Percentiles rank a stretch among this genome's conserved stretches.
These are phyloP conservation scores for Lapara coniferarum DNA, from an alignment of 2,888 invertebrate genomes.

Conservation along the genomic window DNA sequence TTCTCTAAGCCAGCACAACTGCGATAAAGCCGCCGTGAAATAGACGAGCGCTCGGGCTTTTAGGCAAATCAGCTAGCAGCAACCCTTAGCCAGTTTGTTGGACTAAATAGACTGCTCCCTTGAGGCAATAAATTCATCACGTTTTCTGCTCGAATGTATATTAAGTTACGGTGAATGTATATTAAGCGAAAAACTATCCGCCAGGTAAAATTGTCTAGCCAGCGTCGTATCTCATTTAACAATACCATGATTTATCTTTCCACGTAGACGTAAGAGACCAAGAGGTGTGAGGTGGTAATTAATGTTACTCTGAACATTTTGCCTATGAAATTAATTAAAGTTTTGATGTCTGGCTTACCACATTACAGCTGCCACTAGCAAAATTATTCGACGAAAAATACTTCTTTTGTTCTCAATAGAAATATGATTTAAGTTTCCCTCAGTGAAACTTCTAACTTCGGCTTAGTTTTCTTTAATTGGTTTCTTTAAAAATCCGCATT, in stretches of 20 bases:
- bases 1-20: conserved; percentile 1
- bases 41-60: conserved; percentile 34
- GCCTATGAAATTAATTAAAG: not conserved
- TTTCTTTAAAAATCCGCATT: not conserved
- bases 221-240: not conserved
- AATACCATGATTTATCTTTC: conserved; percentile 6
- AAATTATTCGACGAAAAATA: not conserved
- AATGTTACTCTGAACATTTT: not conserved
- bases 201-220: not conserved
- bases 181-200: not conserved
- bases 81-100: conserved; percentile 37
- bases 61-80: conserved; percentile 41
- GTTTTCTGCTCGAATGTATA: conserved; percentile 27
- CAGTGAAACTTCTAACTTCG: conserved; percentile 1
- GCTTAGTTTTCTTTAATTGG: conserved; percentile 14
- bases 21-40: conserved; percentile 9
- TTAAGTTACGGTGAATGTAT: conserved; percentile 5
- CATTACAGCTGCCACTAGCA: not conserved
- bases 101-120: conserved; percentile 38
- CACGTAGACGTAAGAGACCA: not conserved
- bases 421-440: not conserved
- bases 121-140: conserved; percentile 39
- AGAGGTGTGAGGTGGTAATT: not conserved
- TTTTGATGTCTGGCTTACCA: not conserved
- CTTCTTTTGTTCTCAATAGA: not conserved